These are phyloP conservation scores for Hermodice carunculata DNA, from an alignment of 2,888 invertebrate genomes.

Conservation along the genomic window DNA sequence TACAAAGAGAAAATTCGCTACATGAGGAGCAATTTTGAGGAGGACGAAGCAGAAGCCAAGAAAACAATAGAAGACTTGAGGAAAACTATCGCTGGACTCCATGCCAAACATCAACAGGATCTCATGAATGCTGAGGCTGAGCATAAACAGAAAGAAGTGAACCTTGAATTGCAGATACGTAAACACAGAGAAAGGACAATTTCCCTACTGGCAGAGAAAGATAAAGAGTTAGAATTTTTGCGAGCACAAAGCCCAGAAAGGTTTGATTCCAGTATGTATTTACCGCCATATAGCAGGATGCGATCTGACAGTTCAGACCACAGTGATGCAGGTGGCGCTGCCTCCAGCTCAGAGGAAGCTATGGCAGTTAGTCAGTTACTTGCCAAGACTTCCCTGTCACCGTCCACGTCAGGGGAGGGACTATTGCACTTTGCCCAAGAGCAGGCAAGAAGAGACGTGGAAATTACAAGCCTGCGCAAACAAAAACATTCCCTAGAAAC, in stretches of 20 bases:
- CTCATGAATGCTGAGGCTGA: slow-evolving; percentile 67
- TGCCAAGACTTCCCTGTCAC: background rate
- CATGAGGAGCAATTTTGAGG: slow-evolving; percentile 60
- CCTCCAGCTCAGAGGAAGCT: slow-evolving; percentile 31
- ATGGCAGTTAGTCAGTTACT: background rate
- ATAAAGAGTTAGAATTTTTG: slow-evolving; percentile 71
- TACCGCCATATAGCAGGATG: slow-evolving; percentile 15
- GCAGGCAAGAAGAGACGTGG: slow-evolving; percentile 83
- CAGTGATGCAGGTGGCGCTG: slow-evolving; percentile 16
- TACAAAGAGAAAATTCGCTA: slow-evolving; percentile 62
- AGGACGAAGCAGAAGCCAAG: slow-evolving; percentile 54
- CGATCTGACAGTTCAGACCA: slow-evolving; percentile 3
- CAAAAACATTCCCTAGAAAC: slow-evolving; percentile 76
- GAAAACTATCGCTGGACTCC: slow-evolving; percentile 57
- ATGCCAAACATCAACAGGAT: slow-evolving; percentile 69
- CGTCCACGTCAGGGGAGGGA: too few species aligned
- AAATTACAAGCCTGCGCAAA: slow-evolving; percentile 80
- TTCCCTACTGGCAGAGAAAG: slow-evolving; percentile 84
- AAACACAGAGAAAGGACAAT: slow-evolving; percentile 87
- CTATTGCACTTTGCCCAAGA: slow-evolving; percentile 88
- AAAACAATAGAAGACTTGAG: slow-evolving; percentile 48
- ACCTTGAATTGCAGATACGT: slow-evolving; percentile 68
- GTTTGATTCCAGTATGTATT: slow-evolving; percentile 20
- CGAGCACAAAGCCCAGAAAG: slow-evolving; percentile 49
- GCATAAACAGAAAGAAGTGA: slow-evolving; percentile 77